These are phyloP conservation scores for Crambe crambe DNA, from an alignment of 37 sponge, comb jelly and placozoan genomes.

Conservation along the genomic window DNA sequence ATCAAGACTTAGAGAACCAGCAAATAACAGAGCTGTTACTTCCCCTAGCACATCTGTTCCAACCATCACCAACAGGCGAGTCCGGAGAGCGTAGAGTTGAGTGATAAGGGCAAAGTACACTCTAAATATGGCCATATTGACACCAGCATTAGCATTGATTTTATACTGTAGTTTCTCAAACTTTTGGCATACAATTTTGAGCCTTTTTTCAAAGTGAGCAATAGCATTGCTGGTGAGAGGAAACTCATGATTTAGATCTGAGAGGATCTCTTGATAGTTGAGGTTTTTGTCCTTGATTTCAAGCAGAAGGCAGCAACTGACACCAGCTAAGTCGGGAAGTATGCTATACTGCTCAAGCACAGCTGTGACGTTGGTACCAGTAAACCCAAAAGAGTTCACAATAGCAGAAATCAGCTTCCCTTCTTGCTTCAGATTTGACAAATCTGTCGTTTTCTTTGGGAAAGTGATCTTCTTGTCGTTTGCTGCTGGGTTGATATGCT, in stretches of 20 bases:
- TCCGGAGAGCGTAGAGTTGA: not conserved
- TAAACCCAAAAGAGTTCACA: conserved; percentile 45
- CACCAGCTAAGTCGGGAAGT: conserved; percentile 31
- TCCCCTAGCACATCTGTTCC: conserved; percentile 22
- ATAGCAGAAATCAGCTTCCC: conserved; percentile 8
- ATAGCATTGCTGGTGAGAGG: not conserved
- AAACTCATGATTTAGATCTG: not conserved
- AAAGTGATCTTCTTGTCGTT: not conserved
- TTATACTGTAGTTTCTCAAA: too few relatives aligned
- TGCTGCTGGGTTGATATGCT: not conserved
- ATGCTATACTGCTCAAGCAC: conserved; percentile 24
- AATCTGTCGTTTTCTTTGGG: conserved; percentile 25
- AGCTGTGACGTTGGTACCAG: conserved; percentile 36
- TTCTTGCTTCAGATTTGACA: not conserved
- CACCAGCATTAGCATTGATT: not conserved
- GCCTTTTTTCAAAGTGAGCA: not conserved
- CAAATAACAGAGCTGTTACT: conserved; percentile 16
- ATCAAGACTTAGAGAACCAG: conserved; percentile 14
- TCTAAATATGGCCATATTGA: not conserved
- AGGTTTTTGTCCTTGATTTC: not conserved
- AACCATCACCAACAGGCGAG: conserved; percentile 4
- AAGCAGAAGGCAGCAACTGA: conserved; percentile 21
- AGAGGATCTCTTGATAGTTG: not conserved
- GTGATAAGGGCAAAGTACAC: conserved; percentile 12
- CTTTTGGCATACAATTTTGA: not conserved